Evolutionary conservation across 2,888 invertebrate species (phyloP), one percentile per base, ranked within the genome.

Genomic region (Perdita meconis): DNA sequence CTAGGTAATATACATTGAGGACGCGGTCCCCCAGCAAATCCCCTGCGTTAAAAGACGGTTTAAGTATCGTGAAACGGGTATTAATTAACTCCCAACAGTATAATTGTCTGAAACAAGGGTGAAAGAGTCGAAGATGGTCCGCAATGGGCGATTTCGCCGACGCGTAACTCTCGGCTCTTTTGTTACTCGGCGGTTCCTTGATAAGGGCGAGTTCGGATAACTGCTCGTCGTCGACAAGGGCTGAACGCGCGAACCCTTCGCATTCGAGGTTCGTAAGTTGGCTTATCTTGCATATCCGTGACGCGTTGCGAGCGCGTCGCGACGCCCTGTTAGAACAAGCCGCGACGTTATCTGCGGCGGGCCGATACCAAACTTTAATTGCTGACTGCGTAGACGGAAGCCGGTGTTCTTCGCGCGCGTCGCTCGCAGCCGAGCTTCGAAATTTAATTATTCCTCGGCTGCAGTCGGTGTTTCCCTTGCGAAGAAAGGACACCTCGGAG

Each of bases 41-140:
- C 34, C 47, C 70, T 47, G 56, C 22, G 61, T 67, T 70, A 63
- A 80, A 80, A 73, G 75, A 63, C 53, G 73, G 66, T 76, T 80
- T 80, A 82, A 80, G 82, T 82, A 30, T 69, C 82, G 82, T 73
- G 70, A 82, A 82, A 78, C 73, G 53, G 42, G 76, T 68, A 76
- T 76, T 75, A 80, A 83, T 82, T 82, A 83, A 82, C 68, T 60
- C 50, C 47, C 40, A 13, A 34, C 51, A 66, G 56, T 68, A 68
- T 73, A 80, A 78, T 69, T 78, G 75, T 61, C 26, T 53, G 42
- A 24, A 76, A 76, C 64, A 61, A 75, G 74, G 47, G 47, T 19
- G 42, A 64, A 47, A 26, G 36, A 2, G 6, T n/a, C 53, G 51
- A 36, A 57, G 57, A 47, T 24, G 44, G 34, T 36, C 60, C 59